Evolutionary conservation across 2,113 vertebrate genomes (phyloP).

Genomic region (Eublepharis macularius): DNA sequence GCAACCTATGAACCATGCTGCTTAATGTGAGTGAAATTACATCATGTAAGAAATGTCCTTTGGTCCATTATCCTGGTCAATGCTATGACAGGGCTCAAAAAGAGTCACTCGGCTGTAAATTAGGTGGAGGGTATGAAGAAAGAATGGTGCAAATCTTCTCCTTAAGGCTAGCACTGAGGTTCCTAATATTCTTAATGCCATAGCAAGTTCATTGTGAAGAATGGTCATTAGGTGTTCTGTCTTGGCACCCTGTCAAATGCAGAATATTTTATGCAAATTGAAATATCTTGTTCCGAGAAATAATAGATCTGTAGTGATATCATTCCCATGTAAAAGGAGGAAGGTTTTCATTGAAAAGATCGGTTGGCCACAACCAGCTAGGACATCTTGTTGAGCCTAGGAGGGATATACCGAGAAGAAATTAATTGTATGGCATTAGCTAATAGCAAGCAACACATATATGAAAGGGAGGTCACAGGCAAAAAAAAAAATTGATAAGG

Average conservation of each 20-base stretch:
- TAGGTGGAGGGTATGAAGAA: constrained; percentile 40
- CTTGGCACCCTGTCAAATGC: constrained; percentile 76
- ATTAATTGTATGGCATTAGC: constrained; percentile 78
- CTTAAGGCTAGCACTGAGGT: constrained; percentile 32
- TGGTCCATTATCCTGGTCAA: constrained; percentile 67
- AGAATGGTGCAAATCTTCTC: constrained; percentile 44
- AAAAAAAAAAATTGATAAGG: constrained; percentile 53
- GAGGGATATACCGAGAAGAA: constrained; percentile 63
- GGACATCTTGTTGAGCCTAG: constrained; percentile 63
- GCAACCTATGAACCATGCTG: constrained; percentile 61
- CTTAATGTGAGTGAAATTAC: constrained; percentile 68
- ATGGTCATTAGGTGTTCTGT: constrained; percentile 69
- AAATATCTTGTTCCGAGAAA: constrained; percentile 81
- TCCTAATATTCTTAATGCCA: constrained; percentile 60
- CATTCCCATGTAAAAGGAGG: constrained; percentile 66
- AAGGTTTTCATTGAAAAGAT: constrained; percentile 76
- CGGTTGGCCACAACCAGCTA: constrained; percentile 63
- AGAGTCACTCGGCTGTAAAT: constrained; percentile 55
- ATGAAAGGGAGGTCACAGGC: constrained; percentile 63
- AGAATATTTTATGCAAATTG: constrained; percentile 83
- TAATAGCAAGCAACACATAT: constrained; percentile 66
- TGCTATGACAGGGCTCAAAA: constrained; percentile 48
- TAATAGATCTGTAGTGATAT: constrained; percentile 79
- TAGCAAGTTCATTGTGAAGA: constrained; percentile 59
- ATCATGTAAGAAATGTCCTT: constrained; percentile 67